Evolutionary conservation across 2,888 invertebrate genomes (phyloP).

Genomic region (Petrolisthes manimaculis): DNA sequence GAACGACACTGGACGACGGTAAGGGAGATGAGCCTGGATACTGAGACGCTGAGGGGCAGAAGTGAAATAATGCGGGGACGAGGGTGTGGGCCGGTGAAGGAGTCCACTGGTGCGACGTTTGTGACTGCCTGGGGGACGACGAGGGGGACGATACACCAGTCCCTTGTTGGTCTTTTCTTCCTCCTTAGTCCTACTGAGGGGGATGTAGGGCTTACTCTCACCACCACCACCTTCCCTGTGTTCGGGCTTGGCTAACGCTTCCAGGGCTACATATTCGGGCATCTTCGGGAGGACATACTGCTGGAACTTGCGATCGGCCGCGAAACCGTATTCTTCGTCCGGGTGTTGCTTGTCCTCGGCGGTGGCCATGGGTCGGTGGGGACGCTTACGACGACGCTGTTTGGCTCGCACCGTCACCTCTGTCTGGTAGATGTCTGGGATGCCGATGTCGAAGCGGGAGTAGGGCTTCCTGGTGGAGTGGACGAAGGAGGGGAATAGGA

Average conservation of each 20-base stretch:
- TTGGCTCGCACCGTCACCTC: conserved; percentile 54
- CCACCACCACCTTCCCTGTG: not conserved
- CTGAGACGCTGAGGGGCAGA: conserved; percentile 37
- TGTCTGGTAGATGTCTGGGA: conserved; percentile 61
- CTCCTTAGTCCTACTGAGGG: conserved; percentile 18
- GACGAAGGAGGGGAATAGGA: no score
- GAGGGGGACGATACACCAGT: conserved; percentile 49
- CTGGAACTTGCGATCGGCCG: conserved; percentile 39
- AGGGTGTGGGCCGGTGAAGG: conserved; percentile 41
- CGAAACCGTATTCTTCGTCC: conserved; percentile 35
- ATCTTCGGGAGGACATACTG: conserved; percentile 30
- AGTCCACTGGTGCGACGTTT: conserved; percentile 40
- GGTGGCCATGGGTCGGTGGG: not conserved
- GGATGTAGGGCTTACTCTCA: conserved; percentile 33
- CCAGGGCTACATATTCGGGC: conserved; percentile 40
- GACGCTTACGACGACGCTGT: conserved; percentile 18
- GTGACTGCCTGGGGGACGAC: conserved; percentile 41
- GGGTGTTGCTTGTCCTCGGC: not conserved
- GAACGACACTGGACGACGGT: conserved; percentile 62
- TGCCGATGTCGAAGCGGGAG: conserved; percentile 45
- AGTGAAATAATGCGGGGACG: conserved; percentile 48
- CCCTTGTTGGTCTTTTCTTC: conserved; percentile 12
- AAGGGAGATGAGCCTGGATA: conserved; percentile 55
- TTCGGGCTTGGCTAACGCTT: conserved; percentile 22
- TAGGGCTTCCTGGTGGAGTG: conserved; percentile 44